These are phyloP conservation scores for Zaprionus ghesquierei DNA, from an alignment of 1,140 invertebrate species.

Conservation along the genomic window DNA sequence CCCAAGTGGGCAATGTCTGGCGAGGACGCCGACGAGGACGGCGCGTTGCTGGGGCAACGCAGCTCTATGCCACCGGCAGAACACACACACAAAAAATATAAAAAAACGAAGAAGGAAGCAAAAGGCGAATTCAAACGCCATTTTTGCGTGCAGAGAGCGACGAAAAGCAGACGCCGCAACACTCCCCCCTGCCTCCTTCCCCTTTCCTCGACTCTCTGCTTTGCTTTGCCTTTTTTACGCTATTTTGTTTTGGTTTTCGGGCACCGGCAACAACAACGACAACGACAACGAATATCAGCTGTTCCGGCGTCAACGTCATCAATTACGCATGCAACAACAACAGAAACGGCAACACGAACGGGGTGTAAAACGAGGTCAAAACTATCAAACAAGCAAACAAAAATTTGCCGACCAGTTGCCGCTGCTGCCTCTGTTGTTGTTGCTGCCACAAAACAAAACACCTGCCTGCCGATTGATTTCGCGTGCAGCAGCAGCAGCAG, in stretches of 20 bases:
- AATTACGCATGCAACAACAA: slow-evolving; percentile 74
- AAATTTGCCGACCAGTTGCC: slow-evolving; percentile 57
- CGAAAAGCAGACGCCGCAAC: no score
- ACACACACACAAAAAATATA: neutral
- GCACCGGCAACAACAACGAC: neutral
- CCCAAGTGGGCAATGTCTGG: slow-evolving; percentile 41
- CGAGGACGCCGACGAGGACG: slow-evolving; percentile 2
- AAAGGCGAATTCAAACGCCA: slow-evolving; percentile 37
- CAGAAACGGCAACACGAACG: slow-evolving; percentile 6
- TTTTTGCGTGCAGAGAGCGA: slow-evolving; percentile 53
- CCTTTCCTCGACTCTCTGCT: neutral
- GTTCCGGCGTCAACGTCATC: slow-evolving; percentile 56
- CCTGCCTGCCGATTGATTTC: slow-evolving; percentile 45
- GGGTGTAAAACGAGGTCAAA: slow-evolving; percentile 67
- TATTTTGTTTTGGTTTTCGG: slow-evolving; percentile 32
- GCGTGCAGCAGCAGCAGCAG: slow-evolving; percentile 34
- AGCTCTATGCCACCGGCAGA: neutral
- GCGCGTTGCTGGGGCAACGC: slow-evolving; percentile 52
- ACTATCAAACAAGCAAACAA: slow-evolving; percentile 68
- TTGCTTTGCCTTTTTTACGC: neutral
- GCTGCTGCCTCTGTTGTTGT: slow-evolving; percentile 6
- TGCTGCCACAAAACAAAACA: slow-evolving; percentile 71
- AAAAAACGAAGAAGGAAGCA: slow-evolving; percentile 2
- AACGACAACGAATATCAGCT: slow-evolving; percentile 72
- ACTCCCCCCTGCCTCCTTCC: neutral